Evolutionary conservation across 2,888 invertebrate genomes (phyloP), one percentile per base, ranked within the genome.

Genomic region (Nomada lathburiana): DNA sequence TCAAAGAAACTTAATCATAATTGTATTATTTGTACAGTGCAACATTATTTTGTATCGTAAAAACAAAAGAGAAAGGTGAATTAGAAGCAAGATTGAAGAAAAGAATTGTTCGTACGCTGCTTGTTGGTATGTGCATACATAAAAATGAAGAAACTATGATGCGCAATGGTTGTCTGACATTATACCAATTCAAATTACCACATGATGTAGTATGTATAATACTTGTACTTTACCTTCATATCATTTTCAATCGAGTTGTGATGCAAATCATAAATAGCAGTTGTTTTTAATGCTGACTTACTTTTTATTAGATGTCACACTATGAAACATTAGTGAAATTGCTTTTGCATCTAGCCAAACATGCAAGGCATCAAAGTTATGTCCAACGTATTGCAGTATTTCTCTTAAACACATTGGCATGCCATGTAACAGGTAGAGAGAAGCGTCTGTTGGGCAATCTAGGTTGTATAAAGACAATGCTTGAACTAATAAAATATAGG

Each of bases 381-480:
- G 98, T 99, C 13, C 98, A 98, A 93, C 96, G 98, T 84, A 98
- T 99, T 90, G 98, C 98, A 29, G 98, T 99, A 89, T 98, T 98
- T 94, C 95, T 99, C 87, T 95, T 99, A 74, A 99, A 99, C 94
- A 98, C 98, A 0, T 95, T 99, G 86, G 99, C 99, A 9, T 99
- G 99, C 94, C 98, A 99, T 94, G 99, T 99, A 11, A 98, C 99
- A 92, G 98, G 98, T 29, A 95, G 96, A 77, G 98, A 99, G 93
- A 99, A 99, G 93, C 96, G 97, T 67, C 96, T 98, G 91, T 95
- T 99, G 50, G 99, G 99, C 64, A 97, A 98, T 94, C 95, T 98
- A 74, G 98, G 98, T 77, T 98, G 98, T 85, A 94, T 95, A 10
- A 93, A 97, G 96, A 96, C 96, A 94, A 98, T 99, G 98, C 94